Percentiles rank a stretch among this genome's conserved stretches.
These are phyloP conservation scores for Pseudopipra pipra DNA, from an alignment of 2,113 vertebrate genomes.

Conservation along the genomic window DNA sequence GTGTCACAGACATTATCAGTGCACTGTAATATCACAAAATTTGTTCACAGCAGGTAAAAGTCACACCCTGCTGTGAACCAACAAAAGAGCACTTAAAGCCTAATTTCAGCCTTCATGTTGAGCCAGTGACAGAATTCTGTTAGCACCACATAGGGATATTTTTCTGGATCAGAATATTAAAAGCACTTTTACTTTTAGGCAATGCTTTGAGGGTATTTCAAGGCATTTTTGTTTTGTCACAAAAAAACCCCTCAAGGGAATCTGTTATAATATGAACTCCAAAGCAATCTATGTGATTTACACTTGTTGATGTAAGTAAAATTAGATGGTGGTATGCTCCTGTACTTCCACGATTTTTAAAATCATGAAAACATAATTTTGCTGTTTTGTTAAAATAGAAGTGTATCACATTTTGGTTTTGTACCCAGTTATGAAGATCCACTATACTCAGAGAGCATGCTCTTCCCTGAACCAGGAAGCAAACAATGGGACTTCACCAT, in stretches of 20 bases:
- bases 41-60: background rate
- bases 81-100: slow-evolving; percentile 15
- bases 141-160: background rate
- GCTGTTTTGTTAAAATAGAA: background rate
- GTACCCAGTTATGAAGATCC: background rate
- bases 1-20: background rate
- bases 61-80: background rate
- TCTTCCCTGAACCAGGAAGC: background rate
- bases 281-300: background rate
- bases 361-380: background rate
- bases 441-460: background rate
- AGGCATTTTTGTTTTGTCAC: background rate
- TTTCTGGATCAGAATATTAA: background rate
- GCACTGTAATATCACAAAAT: background rate
- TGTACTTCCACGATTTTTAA: background rate
- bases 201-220: background rate
- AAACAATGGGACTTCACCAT: background rate
- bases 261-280: background rate
- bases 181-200: background rate
- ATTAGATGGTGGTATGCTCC: background rate
- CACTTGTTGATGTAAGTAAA: background rate
- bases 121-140: background rate
- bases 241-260: background rate
- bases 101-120: background rate
- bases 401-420: accelerated